Conservation (phyloP, 1,140 invertebrate genomes). For the Frieseomelitta varia region DNA sequence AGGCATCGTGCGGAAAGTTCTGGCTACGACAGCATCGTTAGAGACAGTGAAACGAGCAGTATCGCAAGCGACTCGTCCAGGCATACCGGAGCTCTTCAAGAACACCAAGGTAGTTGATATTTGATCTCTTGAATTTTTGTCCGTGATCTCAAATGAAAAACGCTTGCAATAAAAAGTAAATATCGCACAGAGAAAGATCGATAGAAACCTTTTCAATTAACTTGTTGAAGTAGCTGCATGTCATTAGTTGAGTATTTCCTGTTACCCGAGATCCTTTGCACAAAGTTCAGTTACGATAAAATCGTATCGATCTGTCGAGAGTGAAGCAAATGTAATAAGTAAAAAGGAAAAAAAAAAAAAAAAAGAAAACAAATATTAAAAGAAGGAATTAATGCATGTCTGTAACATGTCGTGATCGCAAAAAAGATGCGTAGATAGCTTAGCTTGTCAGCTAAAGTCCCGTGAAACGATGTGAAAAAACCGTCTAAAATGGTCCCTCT, state of each 20-base stretch:
- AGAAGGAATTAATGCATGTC: neutral
- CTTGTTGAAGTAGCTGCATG: neutral
- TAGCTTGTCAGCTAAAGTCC: neutral
- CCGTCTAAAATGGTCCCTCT: slow-evolving; percentile 72
- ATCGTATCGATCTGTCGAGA: neutral
- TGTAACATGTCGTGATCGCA: neutral
- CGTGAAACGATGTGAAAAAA: slow-evolving; percentile 43
- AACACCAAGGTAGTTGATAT: slow-evolving; percentile 80
- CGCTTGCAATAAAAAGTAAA: neutral
- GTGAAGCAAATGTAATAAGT: neutral
- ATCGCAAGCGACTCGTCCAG: slow-evolving; percentile 89
- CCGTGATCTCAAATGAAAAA: neutral
- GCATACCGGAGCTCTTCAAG: slow-evolving; percentile 85
- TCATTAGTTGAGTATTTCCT: neutral
- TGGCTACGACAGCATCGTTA: slow-evolving; percentile 93
- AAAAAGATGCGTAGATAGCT: neutral
- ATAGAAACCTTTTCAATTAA: neutral
- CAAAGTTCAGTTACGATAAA: neutral
- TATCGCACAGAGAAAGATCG: neutral
- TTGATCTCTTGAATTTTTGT: neutral
- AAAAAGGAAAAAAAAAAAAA: neutral
- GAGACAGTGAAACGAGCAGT: slow-evolving; percentile 93
- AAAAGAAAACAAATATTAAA: neutral
- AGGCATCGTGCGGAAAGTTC: slow-evolving; percentile 88
- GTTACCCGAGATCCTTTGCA: neutral